Conservation (phyloP, 2,113 vertebrate species). For the Cranoglanis bouderius region DNA sequence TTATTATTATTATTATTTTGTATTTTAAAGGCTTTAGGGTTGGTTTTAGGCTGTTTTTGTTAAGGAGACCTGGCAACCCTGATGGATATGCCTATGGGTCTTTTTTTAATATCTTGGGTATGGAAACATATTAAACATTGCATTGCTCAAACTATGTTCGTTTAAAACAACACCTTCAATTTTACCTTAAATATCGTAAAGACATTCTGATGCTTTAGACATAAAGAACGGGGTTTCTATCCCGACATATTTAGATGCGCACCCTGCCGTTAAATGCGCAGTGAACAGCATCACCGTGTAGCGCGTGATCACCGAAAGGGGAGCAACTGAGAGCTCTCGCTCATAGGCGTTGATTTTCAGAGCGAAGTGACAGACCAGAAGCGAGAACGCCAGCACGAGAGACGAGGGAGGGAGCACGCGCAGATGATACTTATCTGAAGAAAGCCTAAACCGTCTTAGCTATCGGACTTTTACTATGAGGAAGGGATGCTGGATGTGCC, state of each 20-base stretch:
- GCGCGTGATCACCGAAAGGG: slow-evolving; percentile 55
- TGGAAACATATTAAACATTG: not conserved
- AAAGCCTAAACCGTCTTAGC: not conserved
- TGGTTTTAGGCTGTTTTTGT: not conserved
- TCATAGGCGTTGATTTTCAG: slow-evolving; percentile 31
- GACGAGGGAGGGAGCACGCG: slow-evolving; percentile 37
- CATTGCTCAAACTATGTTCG: not conserved
- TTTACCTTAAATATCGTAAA: not conserved
- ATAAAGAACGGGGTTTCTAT: slow-evolving; percentile 3
- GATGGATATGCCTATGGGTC: not conserved
- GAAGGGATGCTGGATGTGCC: slow-evolving; percentile 23
- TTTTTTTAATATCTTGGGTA: not conserved
- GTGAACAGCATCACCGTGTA: slow-evolving; percentile 62
- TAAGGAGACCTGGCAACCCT: not conserved
- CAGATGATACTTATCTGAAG: not conserved
- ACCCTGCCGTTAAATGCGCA: slow-evolving; percentile 61
- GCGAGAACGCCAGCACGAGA: slow-evolving; percentile 53
- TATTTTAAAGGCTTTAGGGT: not conserved
- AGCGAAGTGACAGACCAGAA: slow-evolving; percentile 58
- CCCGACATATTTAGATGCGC: slow-evolving; percentile 44
- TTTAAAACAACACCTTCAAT: not conserved
- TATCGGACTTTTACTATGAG: slow-evolving; percentile 30
- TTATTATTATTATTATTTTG: not conserved
- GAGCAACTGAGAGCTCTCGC: slow-evolving; percentile 45
- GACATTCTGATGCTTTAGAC: not conserved